Conservation (phyloP, 2,888 invertebrate genomes). For the Drosophila algonquin region DNA sequence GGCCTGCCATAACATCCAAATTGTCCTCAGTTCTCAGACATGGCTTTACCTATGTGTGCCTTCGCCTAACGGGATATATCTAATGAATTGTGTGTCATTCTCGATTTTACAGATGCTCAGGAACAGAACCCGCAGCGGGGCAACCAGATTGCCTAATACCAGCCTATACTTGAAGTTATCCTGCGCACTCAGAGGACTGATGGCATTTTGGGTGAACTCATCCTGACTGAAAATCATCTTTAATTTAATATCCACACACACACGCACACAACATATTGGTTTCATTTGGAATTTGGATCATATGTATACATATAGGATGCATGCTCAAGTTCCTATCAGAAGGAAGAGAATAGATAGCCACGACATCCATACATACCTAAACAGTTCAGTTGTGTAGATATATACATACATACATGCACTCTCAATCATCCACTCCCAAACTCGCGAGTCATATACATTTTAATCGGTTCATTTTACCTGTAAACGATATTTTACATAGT, state of each 20-base stretch:
- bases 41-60: conserved; percentile 11
- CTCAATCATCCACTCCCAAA: conserved; percentile 28
- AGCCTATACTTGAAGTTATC: conserved; percentile 56
- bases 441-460: conserved; percentile 27
- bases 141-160: conserved; percentile 52
- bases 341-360: conserved; percentile 9
- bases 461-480: conserved; percentile 22
- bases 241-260: conserved; percentile 47
- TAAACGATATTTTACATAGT: conserved; percentile 12
- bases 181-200: conserved; percentile 46
- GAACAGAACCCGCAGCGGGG: conserved; percentile 26
- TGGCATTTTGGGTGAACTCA: conserved; percentile 49
- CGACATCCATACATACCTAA: conserved; percentile 8
- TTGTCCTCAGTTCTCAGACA: conserved; percentile 9
- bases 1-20: conserved; percentile 31
- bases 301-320: background rate
- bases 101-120: conserved; percentile 17
- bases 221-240: conserved; percentile 75
- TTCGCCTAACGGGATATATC: too few relatives aligned
- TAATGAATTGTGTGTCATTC: conserved; percentile 10
- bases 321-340: conserved; percentile 7
- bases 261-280: conserved; percentile 23
- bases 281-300: background rate
- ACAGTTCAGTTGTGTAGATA: conserved; percentile 30
- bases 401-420: conserved; percentile 34